Percentiles rank a stretch among this genome's conserved stretches.
Conservation (phyloP, 2,888 invertebrate species). For the Tromatobia lineatoria region DNA sequence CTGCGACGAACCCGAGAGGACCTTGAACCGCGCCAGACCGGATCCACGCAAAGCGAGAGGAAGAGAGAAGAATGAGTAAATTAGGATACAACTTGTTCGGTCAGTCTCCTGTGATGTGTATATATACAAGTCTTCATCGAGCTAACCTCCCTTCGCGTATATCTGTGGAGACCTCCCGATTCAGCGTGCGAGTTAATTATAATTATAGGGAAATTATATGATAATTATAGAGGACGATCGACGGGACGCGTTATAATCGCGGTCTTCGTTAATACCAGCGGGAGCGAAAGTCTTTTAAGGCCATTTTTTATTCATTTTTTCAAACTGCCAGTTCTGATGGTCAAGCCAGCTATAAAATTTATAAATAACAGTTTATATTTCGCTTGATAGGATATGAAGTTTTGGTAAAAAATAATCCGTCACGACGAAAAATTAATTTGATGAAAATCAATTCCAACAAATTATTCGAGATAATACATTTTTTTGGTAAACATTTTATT, state of each 20-base stretch:
- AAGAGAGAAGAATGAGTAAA: slow-evolving; percentile 65
- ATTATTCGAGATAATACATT: no score
- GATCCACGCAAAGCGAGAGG: slow-evolving; percentile 50
- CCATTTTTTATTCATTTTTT: not conserved
- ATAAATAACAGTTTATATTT: not conserved
- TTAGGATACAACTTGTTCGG: slow-evolving; percentile 69
- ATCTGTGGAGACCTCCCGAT: slow-evolving; percentile 48
- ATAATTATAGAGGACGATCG: slow-evolving; percentile 75
- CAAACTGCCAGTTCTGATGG: not conserved
- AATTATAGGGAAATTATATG: slow-evolving; percentile 69
- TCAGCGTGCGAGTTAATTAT: slow-evolving; percentile 59
- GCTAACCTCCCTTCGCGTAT: not conserved
- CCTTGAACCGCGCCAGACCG: slow-evolving; percentile 68
- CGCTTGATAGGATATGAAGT: not conserved
- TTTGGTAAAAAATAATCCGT: not conserved
- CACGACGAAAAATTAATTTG: no score
- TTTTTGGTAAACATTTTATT: no score
- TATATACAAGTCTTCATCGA: slow-evolving; percentile 31
- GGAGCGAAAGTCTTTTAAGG: slow-evolving; percentile 6
- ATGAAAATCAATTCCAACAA: no score
- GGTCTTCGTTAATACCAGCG: slow-evolving; percentile 63
- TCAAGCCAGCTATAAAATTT: not conserved
- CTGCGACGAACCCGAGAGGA: slow-evolving; percentile 60
- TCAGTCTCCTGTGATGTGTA: slow-evolving; percentile 51
- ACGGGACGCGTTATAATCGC: slow-evolving; percentile 77